Evolutionary conservation across 2,888 invertebrate genomes (phyloP).

Genomic region (Glaucopsyche alexis): DNA sequence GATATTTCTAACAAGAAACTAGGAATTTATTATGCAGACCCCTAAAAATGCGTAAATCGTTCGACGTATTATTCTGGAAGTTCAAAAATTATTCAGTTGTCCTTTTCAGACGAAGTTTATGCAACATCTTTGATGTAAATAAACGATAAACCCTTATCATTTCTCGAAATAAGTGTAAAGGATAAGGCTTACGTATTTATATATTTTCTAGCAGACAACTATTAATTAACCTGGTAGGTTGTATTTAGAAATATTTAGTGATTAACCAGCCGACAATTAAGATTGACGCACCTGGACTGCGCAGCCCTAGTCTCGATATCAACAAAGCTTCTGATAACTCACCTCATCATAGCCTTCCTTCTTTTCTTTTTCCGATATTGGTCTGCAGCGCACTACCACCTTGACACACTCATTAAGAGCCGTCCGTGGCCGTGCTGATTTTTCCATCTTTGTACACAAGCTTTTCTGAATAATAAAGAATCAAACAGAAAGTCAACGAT

Average conservation of each 20-base stretch:
- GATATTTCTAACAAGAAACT: constrained; percentile 6
- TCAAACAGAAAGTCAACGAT: constrained; percentile 66
- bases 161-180: not conserved
- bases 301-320: constrained; percentile 49
- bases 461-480: constrained; percentile 51
- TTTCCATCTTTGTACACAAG: constrained; percentile 69
- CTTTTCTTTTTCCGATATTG: constrained; percentile 93
- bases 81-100: not conserved
- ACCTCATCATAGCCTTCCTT: constrained; percentile 85
- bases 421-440: constrained; percentile 73
- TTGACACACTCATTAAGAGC: constrained; percentile 92
- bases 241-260: constrained; percentile 37
- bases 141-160: not conserved
- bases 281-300: constrained; percentile 57
- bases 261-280: constrained; percentile 35
- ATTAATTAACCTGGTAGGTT: not conserved
- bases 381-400: constrained; percentile 98
- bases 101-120: not conserved
- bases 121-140: not conserved
- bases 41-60: not conserved
- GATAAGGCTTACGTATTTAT: not conserved
- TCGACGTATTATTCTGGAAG: not conserved
- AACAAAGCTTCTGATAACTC: constrained; percentile 48
- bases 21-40: not conserved
- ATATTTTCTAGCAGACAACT: not conserved